Evolutionary conservation across 1,140 invertebrate genomes (phyloP), one percentile per base, ranked within the genome.

Genomic region (Charaxes varanes): DNA sequence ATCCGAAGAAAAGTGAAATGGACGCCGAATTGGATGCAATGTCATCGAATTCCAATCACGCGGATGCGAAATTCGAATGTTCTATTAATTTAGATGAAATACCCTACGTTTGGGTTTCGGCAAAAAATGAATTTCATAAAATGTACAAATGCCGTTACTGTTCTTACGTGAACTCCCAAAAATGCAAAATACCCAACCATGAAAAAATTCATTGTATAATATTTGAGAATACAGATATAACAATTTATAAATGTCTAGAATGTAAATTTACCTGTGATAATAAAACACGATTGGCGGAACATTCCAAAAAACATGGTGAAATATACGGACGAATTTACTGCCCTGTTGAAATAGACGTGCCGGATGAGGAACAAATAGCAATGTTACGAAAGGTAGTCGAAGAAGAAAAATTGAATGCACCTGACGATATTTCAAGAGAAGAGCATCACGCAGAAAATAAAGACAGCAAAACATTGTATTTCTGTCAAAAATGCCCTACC

Each of bases 111-210:
- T 93, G 91, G 90, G 91, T 93, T 0, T 90, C 90, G 0, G 87
- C 87, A 3, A 87, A 87, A 45, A 90, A 90, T 10, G 88, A 89
- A 6, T 90, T 94, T 41, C 87, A 89, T 5, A 95, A 95, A 77
- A 93, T 96, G 89, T 91, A 92, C 54, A 94, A 94, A 62, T 96
- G 94, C 64, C 86, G 91, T 16, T 91, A 89, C 61, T 96, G 94
- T 72, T 94, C 94, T 0, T 93, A 94, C 68, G 90, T 94, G 1
- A 94, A 94, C 62, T 82, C 89, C 4, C 80, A 91, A 17, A 90
- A 92, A 78, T 89, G 90, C 17, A 94, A 94, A 66, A 91, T 96
- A 16, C 87, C 89, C n/a, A 92, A 94, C 47, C 94, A 96, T 73
- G 93, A 96, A 70, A 90, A 90, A 68, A 93, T 95, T 89, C 94